Evolutionary conservation across 2,113 vertebrate genomes (phyloP), one percentile per base, ranked within the genome.

Genomic region (Regulus satrapa): DNA sequence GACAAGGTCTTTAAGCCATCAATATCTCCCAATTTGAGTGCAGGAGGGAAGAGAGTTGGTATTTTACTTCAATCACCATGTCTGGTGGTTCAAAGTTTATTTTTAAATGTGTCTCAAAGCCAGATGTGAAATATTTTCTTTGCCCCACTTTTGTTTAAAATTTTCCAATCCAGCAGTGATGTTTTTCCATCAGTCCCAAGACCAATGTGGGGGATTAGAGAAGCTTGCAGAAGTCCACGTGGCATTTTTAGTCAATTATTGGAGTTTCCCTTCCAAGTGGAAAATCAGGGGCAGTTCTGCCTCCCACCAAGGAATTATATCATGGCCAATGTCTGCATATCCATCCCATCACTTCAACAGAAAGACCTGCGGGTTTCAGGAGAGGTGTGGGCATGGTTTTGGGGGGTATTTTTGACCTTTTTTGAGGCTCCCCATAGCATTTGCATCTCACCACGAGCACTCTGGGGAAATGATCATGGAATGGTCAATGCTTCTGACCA

Each of bases 1-100:
- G 94, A 89, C 84, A 84, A 88, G 94, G 94, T 95, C 94, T 94
- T 97, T 96, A 96, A 96, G 91, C 87, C 92, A 96, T 96, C 95
- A 96, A 41, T 94, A 96, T 91, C 79, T 95, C 92, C 89, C 63
- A 3, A 80, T 93, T 76, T 86, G 72, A 95, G 92, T 94, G 85
- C 92, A 77, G 63, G 75, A 79, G 92, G 54, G 51, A 66, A 85
- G 36, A 16, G 92, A 88, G 93, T 52, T 54, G 45, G 48, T 80
- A 67, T 95, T 95, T 94, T 55, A 74, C 68, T 95, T 88, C 72
- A 84, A 1, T 84, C 55, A 89, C 40, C 26, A 59, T 85, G 72
- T 77, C 85, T 77, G 26, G 43, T 52, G 18, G 52, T 71, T 94
- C 83, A 93, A 48, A 93, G 81, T 96, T 96, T 80, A 84, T 96